phyloP scores from a whole-genome alignment of 30 jellyfish, hydroid and myxozoan genomes.

The Nemopilema nomurai region DNA sequence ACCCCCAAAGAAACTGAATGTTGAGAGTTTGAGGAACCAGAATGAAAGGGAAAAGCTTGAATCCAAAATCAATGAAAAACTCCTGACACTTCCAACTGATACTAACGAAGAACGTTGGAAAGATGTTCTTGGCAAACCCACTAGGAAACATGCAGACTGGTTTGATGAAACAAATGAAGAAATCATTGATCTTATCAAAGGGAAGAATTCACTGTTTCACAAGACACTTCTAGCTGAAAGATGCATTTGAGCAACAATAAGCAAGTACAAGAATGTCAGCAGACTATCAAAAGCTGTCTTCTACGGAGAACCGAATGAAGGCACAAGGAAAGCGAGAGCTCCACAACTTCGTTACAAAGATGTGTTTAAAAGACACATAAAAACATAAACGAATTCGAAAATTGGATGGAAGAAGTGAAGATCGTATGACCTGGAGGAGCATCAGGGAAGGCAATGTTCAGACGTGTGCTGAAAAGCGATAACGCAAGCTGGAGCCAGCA shows the following conservation, averaged over 20 bases:
- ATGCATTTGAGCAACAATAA: neutral
- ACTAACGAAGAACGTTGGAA: neutral
- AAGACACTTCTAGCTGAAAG: conserved; percentile 6
- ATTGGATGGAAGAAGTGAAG: conserved; percentile 14
- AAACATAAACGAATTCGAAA: conserved; percentile 14
- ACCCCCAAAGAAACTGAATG: conserved; percentile 8
- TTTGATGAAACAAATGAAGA: neutral
- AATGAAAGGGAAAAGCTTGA: neutral
- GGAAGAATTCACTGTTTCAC: conserved; percentile 9
- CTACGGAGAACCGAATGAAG: conserved; percentile 13
- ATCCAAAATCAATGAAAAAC: neutral
- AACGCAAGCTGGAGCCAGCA: conserved; percentile 16
- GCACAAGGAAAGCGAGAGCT: conserved; percentile 18
- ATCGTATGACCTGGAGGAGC: conserved; percentile 14
- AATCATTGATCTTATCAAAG: conserved; percentile 2
- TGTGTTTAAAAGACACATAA: conserved; percentile 14
- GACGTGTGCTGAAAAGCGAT: conserved; percentile 7
- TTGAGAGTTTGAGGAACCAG: neutral
- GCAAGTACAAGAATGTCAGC: conserved; percentile 6
- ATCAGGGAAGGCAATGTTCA: conserved; percentile 13
- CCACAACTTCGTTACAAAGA: conserved; percentile 34
- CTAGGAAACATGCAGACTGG: conserved; percentile 20
- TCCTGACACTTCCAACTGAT: conserved; percentile 2
- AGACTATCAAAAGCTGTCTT: conserved; percentile 20
- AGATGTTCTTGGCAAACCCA: conserved; percentile 15